Evolutionary conservation across 2,888 invertebrate genomes (phyloP).

Genomic region (Cybosia mesomella): DNA sequence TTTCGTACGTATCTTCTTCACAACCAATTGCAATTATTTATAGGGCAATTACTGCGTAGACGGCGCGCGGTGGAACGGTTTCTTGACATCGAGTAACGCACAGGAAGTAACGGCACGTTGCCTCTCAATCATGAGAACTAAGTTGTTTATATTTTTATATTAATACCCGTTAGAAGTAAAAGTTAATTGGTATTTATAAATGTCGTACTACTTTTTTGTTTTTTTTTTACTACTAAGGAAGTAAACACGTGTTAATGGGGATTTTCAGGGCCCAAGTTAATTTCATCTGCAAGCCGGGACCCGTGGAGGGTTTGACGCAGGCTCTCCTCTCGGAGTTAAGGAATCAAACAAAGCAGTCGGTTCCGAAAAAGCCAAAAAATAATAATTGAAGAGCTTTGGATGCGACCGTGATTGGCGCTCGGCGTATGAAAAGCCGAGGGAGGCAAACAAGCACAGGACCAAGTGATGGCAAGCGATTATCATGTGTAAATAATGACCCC

Average conservation of each 20-base stretch:
- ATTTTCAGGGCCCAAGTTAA: too few species aligned
- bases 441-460: too few species aligned
- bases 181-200: slow-evolving; percentile 26
- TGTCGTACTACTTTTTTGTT: slow-evolving; percentile 8
- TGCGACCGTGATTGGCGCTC: too few species aligned
- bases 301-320: too few species aligned
- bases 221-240: neutral
- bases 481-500: too few species aligned
- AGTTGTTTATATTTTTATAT: slow-evolving; percentile 10
- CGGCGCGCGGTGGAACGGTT: slow-evolving; percentile 34
- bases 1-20: neutral
- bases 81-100: slow-evolving; percentile 34
- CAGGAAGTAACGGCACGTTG: slow-evolving; percentile 19
- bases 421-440: too few species aligned
- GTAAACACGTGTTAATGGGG: neutral
- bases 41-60: neutral
- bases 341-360: too few species aligned
- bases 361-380: too few species aligned
- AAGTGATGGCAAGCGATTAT: too few species aligned
- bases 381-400: too few species aligned
- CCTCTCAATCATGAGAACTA: slow-evolving; percentile 13
- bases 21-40: neutral
- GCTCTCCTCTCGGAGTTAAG: too few species aligned
- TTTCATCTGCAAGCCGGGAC: too few species aligned
- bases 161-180: slow-evolving; percentile 19